Base-by-base conservation (phyloP, 2,888 invertebrate genomes). In the Ophion slaviceki region DNA sequence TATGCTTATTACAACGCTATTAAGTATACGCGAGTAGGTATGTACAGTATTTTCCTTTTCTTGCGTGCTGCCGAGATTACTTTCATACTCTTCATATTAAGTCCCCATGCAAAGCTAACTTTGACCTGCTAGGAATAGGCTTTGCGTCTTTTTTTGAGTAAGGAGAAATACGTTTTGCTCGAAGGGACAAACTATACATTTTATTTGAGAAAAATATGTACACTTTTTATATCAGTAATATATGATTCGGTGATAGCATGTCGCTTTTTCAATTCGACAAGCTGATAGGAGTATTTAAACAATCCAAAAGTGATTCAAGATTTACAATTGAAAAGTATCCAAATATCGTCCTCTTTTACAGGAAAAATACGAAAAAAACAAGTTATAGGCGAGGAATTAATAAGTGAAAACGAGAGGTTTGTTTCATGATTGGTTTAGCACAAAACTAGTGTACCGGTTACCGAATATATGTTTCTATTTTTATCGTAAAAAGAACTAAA, bases 1-100 rank as follows among this genome's bases (percentile, higher is more conserved):
- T 70, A 71, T 70, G 59, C 66, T 76, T 61, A 72, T 82, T 72
- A 76, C 36, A 71, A 24, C 17, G 61, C 53, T 80, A 67, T 79
- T 76, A 45, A 71, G 45, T 64, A 82, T 82, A 20, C 67, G 47
- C 75, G 28, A 79, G 57, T 61, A 72, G 82, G 47, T 66, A 66
- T 59, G 75, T 67, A 75, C 20, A 45, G 24, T 8, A 3, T 74
- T 74, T 76, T 28, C 4, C 32, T 24, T 59, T 64, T 47, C 72
- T 17, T 45, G 14, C 45, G 14, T 57, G 74, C 11, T 59, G 20
- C 32, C 10, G 28, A 45, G 20, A 14, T 74, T 70, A 47, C 57
- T 74, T 77, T 67, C 24, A 59, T 10, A 53, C 45, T 75, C n/a
- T 32, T 4, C 57, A 10, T 20, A 28, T 14, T 45, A 2, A 47